Percentiles rank a stretch among this genome's conserved stretches.
These are phyloP conservation scores for Varecia variegata DNA, from an alignment of 2,797 vertebrate genomes.

Conservation along the genomic window DNA sequence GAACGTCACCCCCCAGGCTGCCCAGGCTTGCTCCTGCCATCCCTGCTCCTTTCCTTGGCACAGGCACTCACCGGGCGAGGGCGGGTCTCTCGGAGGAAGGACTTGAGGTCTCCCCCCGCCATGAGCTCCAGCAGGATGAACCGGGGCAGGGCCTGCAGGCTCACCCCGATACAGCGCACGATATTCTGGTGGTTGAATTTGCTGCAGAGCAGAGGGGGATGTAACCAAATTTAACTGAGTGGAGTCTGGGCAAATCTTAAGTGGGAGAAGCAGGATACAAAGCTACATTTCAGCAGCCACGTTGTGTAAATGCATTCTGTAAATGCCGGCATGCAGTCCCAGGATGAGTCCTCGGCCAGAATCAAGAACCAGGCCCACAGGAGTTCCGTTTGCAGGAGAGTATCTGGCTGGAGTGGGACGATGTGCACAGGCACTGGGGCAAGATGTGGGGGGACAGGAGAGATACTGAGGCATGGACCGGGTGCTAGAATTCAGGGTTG, in stretches of 20 bases:
- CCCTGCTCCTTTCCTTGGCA: not conserved
- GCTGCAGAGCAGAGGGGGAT: constrained; percentile 81
- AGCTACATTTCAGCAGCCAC: not conserved
- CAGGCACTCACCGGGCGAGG: constrained; percentile 92
- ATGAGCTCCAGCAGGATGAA: constrained; percentile 98
- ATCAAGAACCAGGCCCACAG: not conserved
- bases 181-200: constrained; percentile 99
- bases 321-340: rapidly evolving
- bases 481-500: not conserved
- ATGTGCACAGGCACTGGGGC: not conserved
- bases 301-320: not conserved
- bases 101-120: constrained; percentile 97
- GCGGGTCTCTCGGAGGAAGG: constrained; percentile 95
- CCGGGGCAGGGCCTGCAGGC: constrained; percentile 95
- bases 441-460: not conserved
- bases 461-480: rapidly evolving
- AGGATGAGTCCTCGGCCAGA: rapidly evolving
- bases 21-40: not conserved
- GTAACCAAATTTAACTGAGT: not conserved
- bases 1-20: not conserved
- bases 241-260: not conserved
- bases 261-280: not conserved
- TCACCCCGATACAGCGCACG: constrained; percentile 96
- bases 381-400: not conserved
- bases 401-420: not conserved